A percentile compares a stretch with the other conserved stretches of the same genome.
These are phyloP conservation scores for Lordiphosa clarofinis DNA, from an alignment of 1,140 invertebrate genomes.

Conservation along the genomic window DNA sequence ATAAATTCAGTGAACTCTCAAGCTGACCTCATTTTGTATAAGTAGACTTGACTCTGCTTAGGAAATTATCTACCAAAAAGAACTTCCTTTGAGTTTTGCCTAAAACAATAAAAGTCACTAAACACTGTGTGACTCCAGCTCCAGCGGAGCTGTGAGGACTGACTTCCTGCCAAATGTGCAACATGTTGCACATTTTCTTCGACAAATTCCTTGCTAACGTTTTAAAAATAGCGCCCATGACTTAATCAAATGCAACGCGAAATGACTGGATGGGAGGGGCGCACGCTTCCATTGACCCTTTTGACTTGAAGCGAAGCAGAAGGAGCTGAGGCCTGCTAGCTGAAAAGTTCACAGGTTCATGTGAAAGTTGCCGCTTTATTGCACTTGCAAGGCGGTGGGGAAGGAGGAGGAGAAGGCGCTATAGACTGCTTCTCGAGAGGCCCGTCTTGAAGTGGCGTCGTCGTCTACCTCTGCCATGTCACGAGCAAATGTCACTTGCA, in stretches of 20 bases:
- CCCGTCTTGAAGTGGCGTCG: conserved; percentile 61
- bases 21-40: not conserved
- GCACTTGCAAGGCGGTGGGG: conserved; percentile 33
- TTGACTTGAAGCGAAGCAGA: conserved; percentile 15
- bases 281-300: conserved; percentile 68
- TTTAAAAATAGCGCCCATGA: conserved; percentile 75
- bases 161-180: conserved; percentile 59
- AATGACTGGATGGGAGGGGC: conserved; percentile 14
- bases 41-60: conserved; percentile 13
- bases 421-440: conserved; percentile 12
- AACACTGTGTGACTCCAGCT: conserved; percentile 14
- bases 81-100: conserved; percentile 76
- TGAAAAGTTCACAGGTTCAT: conserved; percentile 67
- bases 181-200: conserved; percentile 65
- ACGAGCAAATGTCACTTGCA: conserved; percentile 76
- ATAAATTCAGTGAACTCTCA: too few species aligned
- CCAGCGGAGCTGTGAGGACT: conserved; percentile 17
- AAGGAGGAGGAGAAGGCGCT: not conserved
- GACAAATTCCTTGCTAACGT: conserved; percentile 59
- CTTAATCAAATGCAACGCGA: conserved; percentile 70
- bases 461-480: conserved; percentile 55
- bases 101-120: conserved; percentile 76
- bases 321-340: conserved; percentile 12
- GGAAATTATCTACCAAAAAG: conserved; percentile 69
- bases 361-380: conserved; percentile 70